Evolutionary conservation across 2,797 vertebrate genomes (phyloP).

Genomic region (Amniataba percoides): DNA sequence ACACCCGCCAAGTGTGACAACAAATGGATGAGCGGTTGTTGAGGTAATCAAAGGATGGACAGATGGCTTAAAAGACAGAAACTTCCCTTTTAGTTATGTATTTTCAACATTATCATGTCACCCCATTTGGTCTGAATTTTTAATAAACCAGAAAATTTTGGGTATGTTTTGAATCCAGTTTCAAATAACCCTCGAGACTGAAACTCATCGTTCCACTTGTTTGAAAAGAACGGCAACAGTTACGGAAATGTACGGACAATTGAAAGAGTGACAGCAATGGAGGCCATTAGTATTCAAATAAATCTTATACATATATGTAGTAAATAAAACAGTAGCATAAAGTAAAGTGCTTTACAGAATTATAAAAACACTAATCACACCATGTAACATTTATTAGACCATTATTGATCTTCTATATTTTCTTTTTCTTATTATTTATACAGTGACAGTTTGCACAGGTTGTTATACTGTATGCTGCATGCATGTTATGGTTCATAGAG

Average conservation of each 20-base stretch:
- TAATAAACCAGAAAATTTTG: slow-evolving; percentile 1
- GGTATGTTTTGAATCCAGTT: background rate
- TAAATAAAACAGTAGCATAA: background rate
- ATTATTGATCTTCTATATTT: background rate
- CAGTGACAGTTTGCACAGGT: background rate
- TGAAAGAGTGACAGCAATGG: slow-evolving; percentile 14
- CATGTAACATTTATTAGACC: background rate
- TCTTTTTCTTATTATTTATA: background rate
- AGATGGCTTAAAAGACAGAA: too few species aligned
- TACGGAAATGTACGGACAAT: slow-evolving; percentile 33
- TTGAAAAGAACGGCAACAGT: slow-evolving; percentile 8
- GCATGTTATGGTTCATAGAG: background rate
- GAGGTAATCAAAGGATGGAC: too few species aligned
- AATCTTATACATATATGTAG: background rate
- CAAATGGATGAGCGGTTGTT: too few species aligned
- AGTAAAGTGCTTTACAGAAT: background rate
- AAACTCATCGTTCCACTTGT: slow-evolving; percentile 1
- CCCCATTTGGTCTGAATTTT: background rate
- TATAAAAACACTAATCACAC: slow-evolving; percentile 4
- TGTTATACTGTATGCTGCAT: slow-evolving; percentile 1
- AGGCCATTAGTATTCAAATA: slow-evolving; percentile 19
- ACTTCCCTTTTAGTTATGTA: background rate
- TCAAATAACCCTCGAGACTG: background rate
- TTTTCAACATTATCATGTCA: background rate
- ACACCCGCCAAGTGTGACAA: too few species aligned